Base-by-base conservation (phyloP, 2,113 vertebrate species). In the Rhadina sibilatrix region DNA sequence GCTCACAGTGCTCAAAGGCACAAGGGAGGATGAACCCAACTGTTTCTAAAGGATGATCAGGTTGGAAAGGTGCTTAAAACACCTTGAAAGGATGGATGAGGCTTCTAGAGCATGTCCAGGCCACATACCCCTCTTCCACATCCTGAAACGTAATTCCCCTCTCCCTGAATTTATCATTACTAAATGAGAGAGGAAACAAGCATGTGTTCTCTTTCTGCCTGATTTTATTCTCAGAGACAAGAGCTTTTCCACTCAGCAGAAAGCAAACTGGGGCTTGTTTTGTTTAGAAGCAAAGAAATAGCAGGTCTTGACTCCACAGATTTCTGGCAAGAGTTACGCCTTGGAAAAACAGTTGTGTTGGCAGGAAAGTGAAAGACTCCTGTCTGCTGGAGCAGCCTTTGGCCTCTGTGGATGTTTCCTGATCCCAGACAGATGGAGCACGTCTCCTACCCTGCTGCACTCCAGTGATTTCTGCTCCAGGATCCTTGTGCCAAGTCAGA, bases 301-400 rank as follows among this genome's bases (percentile, higher is more conserved):
- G 72, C 54, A 78, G 80, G 76, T 89, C 94, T 90, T 81, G 89
- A 93, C 80, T 93, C 76, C 52, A 52, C 3, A 11, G 47, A 94
- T 84, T 96, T 93, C 94, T 93, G 94, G 83, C 71, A 90, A 75
- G 50, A 40, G 56, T n/a, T 56, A 76, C 2, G 22, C 72, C 64
- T 97, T 92, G 64, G 80, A 95, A 94, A 94, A 96, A 95, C 76
- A 95, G 50, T 95, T 89, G 42, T 92, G 80, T 81, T 97, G 80
- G 91, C 93, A 94, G 52, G n/a, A 84, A 66, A 89, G 80, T 44
- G 63, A 83, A 94, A 90, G 50, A 25, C 38, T 88, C 21, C 38
- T 89, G 72, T 78, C 49, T 93, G 38, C 68, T 93, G 72, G 74
- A 95, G 76, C 70, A 94, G 91, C 46, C 80, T 61, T 70, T 93